Evolutionary conservation across 2,888 invertebrate genomes (phyloP), one percentile per base, ranked within the genome.

Genomic region (Heliothis peltigera): DNA sequence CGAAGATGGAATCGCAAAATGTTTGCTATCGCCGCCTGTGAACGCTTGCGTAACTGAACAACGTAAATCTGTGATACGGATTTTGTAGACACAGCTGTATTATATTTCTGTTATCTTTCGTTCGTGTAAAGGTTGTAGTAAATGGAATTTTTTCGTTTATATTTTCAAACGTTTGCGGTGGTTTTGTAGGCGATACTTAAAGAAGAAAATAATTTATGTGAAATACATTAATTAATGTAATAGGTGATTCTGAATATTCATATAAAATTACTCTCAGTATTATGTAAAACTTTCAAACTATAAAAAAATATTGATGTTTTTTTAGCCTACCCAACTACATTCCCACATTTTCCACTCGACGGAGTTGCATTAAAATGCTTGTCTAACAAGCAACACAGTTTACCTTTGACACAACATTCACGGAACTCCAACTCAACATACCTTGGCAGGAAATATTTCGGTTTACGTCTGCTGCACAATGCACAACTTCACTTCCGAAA

Each of bases 11-110:
- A 72, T 70, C 57, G 64, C 65, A 59, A 69, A 72, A 78, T 80
- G 68, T 81, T 81, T 81, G 63, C 65, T 53, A 59, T 48, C 61
- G 52, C 46, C 61, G 46, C 18, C 64, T 43, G 64, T 68, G 63
- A 54, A 65, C 51, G 22, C 44, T 72, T 64, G 54, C 57, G 54
- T 66, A 70, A 70, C 61, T 70, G 79, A 70, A 68, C 61, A 69
- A 76, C 76, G 68, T 70, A 75, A 80, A 80, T 69, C 64, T 60
- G 54, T 58, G 70, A 68, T 64, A 66, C 56, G 61, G 47, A 54
- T 69, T 78, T 78, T 78, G 64, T 79, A 64, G 57, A 71, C 58
- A 73, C 58, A 64, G 52, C 56, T 56, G 48, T 56, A 51, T 35
- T 60, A 44, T 47, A 55, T 60, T 72, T 71, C 62, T 15, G 17